These are phyloP conservation scores for Eidolon dupreanum DNA, from an alignment of 2,797 vertebrate species.

Conservation along the genomic window DNA sequence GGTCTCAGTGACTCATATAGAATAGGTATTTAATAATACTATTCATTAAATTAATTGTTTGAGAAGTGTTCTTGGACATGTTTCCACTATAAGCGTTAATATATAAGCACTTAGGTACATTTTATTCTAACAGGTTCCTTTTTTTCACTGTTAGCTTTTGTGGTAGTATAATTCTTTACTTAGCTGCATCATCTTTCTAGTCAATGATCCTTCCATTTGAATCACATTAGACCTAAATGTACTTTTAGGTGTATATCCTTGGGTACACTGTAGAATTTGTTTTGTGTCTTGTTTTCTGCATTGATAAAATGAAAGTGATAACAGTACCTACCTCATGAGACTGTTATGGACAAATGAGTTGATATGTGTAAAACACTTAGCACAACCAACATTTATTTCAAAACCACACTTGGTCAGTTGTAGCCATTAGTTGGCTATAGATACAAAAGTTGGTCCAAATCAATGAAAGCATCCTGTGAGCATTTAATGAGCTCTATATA, in stretches of 20 bases:
- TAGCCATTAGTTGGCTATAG: neutral
- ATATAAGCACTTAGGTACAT: neutral
- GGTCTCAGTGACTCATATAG: neutral
- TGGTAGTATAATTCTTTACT: neutral
- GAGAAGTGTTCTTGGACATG: neutral
- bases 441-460: neutral
- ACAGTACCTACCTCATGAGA: neutral
- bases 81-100: neutral
- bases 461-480: neutral
- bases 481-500: neutral
- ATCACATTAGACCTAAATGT: neutral
- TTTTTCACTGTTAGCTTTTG: neutral
- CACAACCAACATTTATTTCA: neutral
- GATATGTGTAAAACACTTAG: neutral
- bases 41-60: neutral
- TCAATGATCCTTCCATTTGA: neutral
- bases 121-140: neutral
- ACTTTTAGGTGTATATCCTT: neutral
- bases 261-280: neutral
- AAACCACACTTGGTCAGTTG: neutral
- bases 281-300: neutral
- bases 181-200: neutral
- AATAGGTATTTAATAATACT: neutral
- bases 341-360: neutral
- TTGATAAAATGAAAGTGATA: neutral